These are phyloP conservation scores for Anastrepha ludens DNA, from an alignment of 1,140 invertebrate species.

Conservation along the genomic window DNA sequence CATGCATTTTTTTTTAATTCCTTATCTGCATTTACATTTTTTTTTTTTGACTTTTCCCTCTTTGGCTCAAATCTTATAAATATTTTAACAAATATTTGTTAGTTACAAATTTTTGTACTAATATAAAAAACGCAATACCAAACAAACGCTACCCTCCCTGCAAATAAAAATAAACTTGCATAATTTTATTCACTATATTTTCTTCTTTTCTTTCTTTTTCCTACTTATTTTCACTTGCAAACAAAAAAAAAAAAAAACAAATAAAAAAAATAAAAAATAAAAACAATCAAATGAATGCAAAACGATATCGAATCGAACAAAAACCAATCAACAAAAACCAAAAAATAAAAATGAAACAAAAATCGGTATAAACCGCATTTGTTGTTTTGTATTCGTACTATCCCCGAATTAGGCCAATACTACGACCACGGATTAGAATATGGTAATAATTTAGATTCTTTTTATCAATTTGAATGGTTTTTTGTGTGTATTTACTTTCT, in stretches of 20 bases:
- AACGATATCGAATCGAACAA: background rate
- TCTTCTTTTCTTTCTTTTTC: conserved; percentile 55
- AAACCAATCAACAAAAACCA: conserved; percentile 18
- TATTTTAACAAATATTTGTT: background rate
- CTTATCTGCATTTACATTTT: conserved; percentile 5
- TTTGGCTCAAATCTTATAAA: conserved; percentile 3
- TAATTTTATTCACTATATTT: conserved; percentile 53
- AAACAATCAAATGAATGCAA: conserved; percentile 33
- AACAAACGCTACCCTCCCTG: conserved; percentile 10
- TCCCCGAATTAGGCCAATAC: conserved; percentile 80
- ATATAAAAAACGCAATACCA: background rate
- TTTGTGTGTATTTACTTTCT: conserved; percentile 51
- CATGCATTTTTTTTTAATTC: background rate
- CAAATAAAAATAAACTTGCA: conserved; percentile 25
- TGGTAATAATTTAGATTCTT: conserved; percentile 82
- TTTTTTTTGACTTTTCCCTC: background rate
- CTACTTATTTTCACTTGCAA: conserved; percentile 53
- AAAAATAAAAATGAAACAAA: background rate
- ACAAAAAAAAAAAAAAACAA: background rate
- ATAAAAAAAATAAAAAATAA: background rate
- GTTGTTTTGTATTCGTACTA: conserved; percentile 28
- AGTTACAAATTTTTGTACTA: background rate
- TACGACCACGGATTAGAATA: conserved; percentile 91
- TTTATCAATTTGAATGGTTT: conserved; percentile 55
- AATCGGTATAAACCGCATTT: conserved; percentile 5